Base-by-base conservation (phyloP, 2,113 vertebrate species). In the Chrysochloris asiatica region DNA sequence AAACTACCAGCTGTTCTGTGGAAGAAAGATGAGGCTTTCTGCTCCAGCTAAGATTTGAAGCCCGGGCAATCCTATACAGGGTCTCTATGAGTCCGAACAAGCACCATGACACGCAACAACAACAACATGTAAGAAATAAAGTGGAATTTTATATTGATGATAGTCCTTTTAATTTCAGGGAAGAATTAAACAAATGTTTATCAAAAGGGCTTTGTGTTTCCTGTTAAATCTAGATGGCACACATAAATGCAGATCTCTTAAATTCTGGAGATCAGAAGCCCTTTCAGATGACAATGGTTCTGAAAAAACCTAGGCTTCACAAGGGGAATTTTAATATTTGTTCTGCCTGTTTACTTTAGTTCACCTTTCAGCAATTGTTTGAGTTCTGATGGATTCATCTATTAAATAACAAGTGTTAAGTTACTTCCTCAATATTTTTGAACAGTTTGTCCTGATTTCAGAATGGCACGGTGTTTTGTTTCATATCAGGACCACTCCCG, bases 121-220 rank as follows among this genome's bases (percentile, higher is more conserved):
- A n/a, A n/a, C n/a, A n/a, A n/a, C n/a, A n/a, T n/a, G n/a, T n/a
- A 0, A 78, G 89, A 86, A 90, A 69, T 86, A 63, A 96, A 88
- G 85, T 26, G 22, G 69, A 81, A 78, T 81, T 95, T 95, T 92
- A n/a, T 85, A 38, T 5, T 94, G 89, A 88, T 69, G 33, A n/a
- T 86, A 19, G 71, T 22, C 1, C 24, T 50, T 33, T 86, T 6
- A 45, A 33, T 33, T 72, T 84, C 65, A 82, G 61, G 30, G 86
- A 59, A 6, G 4, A 33, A 83, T 61, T 22, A 83, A 73, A 56
- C 22, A 73, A 52, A 81, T 36, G 22, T 73, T 38, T 47, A n/a
- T 54, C 36, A 69, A 86, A 85, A 80, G 9, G 0, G 28, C 21
- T 75, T 88, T 73, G 17, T 54, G 13, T 50, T 91, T 94, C 38